A percentile compares a stretch with the other conserved stretches of the same genome.
Conservation (phyloP, 2,797 vertebrate genomes). For the Capromys pilorides region DNA sequence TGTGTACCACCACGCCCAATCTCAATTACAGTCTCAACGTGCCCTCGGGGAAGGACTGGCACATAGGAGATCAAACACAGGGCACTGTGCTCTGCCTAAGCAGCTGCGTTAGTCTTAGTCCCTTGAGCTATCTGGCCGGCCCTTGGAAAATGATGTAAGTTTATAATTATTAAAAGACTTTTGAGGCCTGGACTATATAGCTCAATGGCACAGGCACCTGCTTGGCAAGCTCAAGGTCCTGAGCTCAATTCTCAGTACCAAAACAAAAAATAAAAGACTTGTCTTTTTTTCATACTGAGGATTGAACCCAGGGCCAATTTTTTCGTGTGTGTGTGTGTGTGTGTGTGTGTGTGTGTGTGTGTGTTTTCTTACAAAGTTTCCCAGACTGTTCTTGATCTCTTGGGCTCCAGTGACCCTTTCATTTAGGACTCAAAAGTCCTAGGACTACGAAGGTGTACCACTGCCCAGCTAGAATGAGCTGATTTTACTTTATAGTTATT, state of each 20-base stretch:
- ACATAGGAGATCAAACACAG: too few relatives aligned
- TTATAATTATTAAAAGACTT: constrained; percentile 37
- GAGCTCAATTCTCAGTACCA: too few relatives aligned
- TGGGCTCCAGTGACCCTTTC: not conserved
- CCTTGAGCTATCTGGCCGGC: too few relatives aligned
- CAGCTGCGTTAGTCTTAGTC: too few relatives aligned
- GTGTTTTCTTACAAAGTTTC: not conserved
- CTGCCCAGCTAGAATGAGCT: not conserved
- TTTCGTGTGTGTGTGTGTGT: too few relatives aligned
- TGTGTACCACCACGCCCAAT: too few relatives aligned
- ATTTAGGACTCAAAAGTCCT: not conserved
- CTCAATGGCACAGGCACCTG: too few relatives aligned
- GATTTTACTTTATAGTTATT: constrained; percentile 39
- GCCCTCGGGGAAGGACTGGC: too few relatives aligned
- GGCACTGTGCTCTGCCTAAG: too few relatives aligned
- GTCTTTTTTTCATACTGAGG: not conserved
- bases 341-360: too few relatives aligned
- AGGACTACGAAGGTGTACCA: not conserved
- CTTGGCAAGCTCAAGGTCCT: too few relatives aligned
- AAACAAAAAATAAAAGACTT: constrained; percentile 23
- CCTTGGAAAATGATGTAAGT: not conserved
- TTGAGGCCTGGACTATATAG: not conserved
- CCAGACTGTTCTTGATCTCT: not conserved
- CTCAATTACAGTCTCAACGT: too few relatives aligned
- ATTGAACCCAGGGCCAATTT: not conserved